These are phyloP conservation scores for Polyodon spathula DNA, from an alignment of 2,113 vertebrate species.

Conservation along the genomic window DNA sequence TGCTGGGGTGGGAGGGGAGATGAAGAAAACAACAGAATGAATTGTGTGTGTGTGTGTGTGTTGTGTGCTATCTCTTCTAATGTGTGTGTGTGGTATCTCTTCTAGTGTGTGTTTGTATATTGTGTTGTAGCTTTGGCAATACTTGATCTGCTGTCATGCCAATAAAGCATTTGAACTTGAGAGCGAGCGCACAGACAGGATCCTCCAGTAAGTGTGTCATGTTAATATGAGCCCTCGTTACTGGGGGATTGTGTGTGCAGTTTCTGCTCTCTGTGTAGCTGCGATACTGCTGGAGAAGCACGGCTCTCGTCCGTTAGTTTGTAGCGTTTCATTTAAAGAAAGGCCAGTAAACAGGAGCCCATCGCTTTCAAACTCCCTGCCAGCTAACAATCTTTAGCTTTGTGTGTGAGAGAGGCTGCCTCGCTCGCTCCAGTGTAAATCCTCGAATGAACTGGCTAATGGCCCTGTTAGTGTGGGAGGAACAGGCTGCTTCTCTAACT, in stretches of 20 bases:
- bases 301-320: conserved; percentile 62
- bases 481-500: background rate
- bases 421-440: background rate
- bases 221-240: conserved; percentile 75
- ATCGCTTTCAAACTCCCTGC: conserved; percentile 34
- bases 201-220: conserved; percentile 49
- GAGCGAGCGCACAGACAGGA: conserved; percentile 22
- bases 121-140: too few species aligned
- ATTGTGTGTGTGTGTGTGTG: too few species aligned
- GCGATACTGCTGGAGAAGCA: conserved; percentile 72
- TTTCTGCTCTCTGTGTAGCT: conserved; percentile 72
- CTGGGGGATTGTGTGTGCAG: conserved; percentile 67
- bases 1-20: too few species aligned
- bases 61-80: too few species aligned
- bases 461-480: background rate
- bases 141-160: too few species aligned
- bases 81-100: too few species aligned
- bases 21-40: too few species aligned
- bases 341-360: conserved; percentile 55
- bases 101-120: too few species aligned
- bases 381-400: conserved; percentile 32
- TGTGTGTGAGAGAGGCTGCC: conserved; percentile 12
- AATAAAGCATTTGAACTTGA: too few species aligned
- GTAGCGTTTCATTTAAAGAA: conserved; percentile 62
- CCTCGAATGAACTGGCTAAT: conserved; percentile 21